Evolutionary conservation across 1,140 invertebrate species (phyloP), one percentile per base, ranked within the genome.

Genomic region (Eubasilissa regina): DNA sequence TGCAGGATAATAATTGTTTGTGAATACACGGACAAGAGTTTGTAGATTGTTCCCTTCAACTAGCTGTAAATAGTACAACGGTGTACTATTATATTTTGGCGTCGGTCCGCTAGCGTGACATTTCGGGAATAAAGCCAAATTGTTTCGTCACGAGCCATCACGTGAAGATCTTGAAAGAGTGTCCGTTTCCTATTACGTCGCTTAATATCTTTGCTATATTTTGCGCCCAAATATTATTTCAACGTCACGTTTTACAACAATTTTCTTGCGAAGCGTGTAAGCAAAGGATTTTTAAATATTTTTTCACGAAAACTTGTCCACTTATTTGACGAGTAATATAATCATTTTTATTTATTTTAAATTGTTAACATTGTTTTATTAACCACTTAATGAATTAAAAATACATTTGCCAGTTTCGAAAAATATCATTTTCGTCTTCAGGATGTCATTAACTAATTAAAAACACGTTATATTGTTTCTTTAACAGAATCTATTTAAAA

Each of bases 181-280:
- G 13, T n/a, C 43, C 47, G 66, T 70, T 70, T 70, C 45, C 45
- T 45, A 70, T 70, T 70, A 70, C 66, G 66, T 70, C 66, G 66
- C 25, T 47, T 51, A 48, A 70, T 70, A 19, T 70, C 4, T 70
- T 51, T 25, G n/a, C 11, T 53, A 21, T 47, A 15, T 62, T 62
- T 35, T 25, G 15, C 7, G 3, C 13, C 0, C 13, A 51, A 15
- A 70, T 48, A 70, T 70, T 48, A 48, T 48, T 70, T 19, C 45
- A 35, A 13, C 25, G 25, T 35, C 25, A 35, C 9, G n/a, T 70
- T 70, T 70, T 70, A 13, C 35, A 9, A n/a, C 35, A 21, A 13
- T 43, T 64, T 64, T 64, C 35, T 64, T 21, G 55, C 15, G 21
- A 66, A 47, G 10, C 35, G 35, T 45, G 15, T 43, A 43, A n/a